Conservation (phyloP, 2,797 vertebrate species). For the Pristis pectinata region DNA sequence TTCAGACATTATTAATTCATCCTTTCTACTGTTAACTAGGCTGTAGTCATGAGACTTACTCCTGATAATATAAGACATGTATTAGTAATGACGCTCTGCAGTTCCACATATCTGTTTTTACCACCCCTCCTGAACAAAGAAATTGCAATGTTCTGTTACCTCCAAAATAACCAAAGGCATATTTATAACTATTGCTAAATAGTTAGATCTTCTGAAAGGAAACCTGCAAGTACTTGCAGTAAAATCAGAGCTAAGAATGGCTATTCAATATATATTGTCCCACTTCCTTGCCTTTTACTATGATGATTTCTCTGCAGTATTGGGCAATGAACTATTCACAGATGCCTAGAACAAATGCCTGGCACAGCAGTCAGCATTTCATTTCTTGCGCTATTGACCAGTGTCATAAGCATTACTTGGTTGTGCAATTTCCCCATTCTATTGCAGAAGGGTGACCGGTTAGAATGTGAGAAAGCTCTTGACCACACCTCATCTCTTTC, state of each 20-base stretch:
- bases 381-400: neutral
- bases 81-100: neutral
- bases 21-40: neutral
- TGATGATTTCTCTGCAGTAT: neutral
- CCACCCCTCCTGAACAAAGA: neutral
- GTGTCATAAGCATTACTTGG: neutral
- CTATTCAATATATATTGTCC: neutral
- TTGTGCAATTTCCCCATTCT: neutral
- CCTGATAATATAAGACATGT: neutral
- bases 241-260: neutral
- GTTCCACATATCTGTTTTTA: neutral
- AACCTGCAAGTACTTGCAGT: neutral
- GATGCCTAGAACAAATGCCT: neutral
- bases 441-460: too few species aligned
- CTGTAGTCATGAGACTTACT: neutral
- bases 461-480: neutral
- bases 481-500: neutral
- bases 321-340: neutral
- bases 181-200: neutral
- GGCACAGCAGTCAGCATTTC: neutral
- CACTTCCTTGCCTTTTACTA: neutral
- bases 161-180: neutral
- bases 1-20: neutral
- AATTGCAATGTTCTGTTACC: neutral
- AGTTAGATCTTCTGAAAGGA: neutral